Conservation (phyloP, 2,888 invertebrate species). For the Drosophila neotestacea region DNA sequence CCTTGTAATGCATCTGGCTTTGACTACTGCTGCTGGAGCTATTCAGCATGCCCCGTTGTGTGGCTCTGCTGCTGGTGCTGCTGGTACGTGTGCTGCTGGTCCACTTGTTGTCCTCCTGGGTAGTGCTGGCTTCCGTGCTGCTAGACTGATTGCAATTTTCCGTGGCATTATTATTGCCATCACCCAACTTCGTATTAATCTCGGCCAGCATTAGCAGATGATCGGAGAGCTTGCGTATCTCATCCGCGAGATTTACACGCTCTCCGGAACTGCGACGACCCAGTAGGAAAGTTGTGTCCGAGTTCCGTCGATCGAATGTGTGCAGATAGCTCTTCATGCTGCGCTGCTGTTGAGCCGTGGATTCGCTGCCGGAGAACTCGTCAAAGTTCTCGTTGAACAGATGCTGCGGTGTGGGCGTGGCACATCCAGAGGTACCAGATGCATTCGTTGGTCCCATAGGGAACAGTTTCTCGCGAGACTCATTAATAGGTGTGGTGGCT, state of each 20-base stretch:
- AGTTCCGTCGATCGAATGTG: constrained; percentile 90
- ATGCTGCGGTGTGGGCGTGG: constrained; percentile 74
- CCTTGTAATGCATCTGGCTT: constrained; percentile 40
- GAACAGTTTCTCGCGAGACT: constrained; percentile 83
- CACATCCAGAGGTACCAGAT: constrained; percentile 78
- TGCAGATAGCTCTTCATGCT: constrained; percentile 85
- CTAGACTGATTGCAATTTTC: constrained; percentile 15
- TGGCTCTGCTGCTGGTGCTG: constrained; percentile 40
- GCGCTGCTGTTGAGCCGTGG: constrained; percentile 71
- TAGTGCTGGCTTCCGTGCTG: constrained; percentile 29
- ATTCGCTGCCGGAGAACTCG: constrained; percentile 72
- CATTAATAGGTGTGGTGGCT: constrained; percentile 81
- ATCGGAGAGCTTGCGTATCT: constrained; percentile 93
- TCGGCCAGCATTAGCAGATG: constrained; percentile 90
- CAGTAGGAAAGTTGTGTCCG: constrained; percentile 90
- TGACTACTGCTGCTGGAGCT: constrained; percentile 57
- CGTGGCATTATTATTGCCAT: constrained; percentile 32
- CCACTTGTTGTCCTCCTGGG: constrained; percentile 56
- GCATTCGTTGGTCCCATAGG: constrained; percentile 77
- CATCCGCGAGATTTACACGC: constrained; percentile 91
- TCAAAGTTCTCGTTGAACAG: constrained; percentile 76
- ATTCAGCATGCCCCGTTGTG: constrained; percentile 41
- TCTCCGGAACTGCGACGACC: constrained; percentile 87
- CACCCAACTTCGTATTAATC: constrained; percentile 86
- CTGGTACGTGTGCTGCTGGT: constrained; percentile 47